Evolutionary conservation across 1,140 invertebrate species (phyloP).

Genomic region (Sinonovacula constricta): DNA sequence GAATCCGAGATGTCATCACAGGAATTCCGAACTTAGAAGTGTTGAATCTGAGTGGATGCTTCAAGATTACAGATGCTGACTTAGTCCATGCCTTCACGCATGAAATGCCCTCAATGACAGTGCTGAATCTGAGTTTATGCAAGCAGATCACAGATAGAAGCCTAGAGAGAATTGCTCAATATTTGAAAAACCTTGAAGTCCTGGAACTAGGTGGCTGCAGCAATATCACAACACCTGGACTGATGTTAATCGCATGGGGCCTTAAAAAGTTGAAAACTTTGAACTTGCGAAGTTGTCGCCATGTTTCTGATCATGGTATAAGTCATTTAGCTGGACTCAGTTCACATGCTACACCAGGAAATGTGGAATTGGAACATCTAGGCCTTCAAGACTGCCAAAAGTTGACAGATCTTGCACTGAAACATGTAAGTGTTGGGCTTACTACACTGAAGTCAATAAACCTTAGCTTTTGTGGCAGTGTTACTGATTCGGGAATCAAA

Average conservation of each 20-base stretch:
- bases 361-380: conserved; percentile 87
- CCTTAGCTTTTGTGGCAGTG: conserved; percentile 94
- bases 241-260: conserved; percentile 91
- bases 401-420: conserved; percentile 92
- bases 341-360: conserved; percentile 81
- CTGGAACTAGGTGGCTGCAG: conserved; percentile 94
- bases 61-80: conserved; percentile 92
- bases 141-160: conserved; percentile 95
- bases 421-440: conserved; percentile 89
- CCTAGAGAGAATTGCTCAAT: conserved; percentile 89
- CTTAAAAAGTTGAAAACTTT: conserved; percentile 89
- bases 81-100: conserved; percentile 88
- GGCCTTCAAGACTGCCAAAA: conserved; percentile 96
- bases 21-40: conserved; percentile 92
- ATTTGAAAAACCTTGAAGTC: conserved; percentile 91
- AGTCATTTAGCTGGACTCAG: conserved; percentile 89
- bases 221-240: conserved; percentile 92
- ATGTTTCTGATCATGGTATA: conserved; percentile 93
- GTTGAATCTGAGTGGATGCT: conserved; percentile 94
- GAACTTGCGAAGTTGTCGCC: conserved; percentile 94
- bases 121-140: conserved; percentile 93
- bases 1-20: conserved; percentile 91
- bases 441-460: conserved; percentile 91
- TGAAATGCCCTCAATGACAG: conserved; percentile 86
- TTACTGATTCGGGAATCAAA: conserved; percentile 94